Evolutionary conservation across 2,888 invertebrate species (phyloP), one percentile per base, ranked within the genome.

Genomic region (Drosophila anomalata): DNA sequence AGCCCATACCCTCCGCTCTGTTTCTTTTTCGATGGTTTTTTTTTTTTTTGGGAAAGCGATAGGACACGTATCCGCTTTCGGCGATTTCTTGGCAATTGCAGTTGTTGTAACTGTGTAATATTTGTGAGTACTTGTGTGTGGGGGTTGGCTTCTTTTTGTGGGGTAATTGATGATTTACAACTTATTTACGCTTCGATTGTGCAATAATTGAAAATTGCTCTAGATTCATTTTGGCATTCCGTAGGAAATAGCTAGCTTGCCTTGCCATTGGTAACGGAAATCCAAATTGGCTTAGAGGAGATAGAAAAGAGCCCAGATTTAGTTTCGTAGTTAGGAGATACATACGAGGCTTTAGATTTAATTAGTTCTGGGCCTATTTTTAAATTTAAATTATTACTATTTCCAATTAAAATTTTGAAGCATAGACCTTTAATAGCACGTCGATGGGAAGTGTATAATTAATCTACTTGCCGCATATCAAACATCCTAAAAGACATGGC

Each of bases 161-260:
- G 67, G 76, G 77, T 88, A 89, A 89, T 89, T 89, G 88, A 89
- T 89, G 89, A 88, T 88, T 87, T 87, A 87, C 89, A 87, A 88
- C 89, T 88, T 84, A 85, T 89, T 89, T 86, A 85, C 89, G 88
- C 88, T 89, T 86, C 84, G 79, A 79, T 89, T 87, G 87, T 78
- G 85, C 79, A 85, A 84, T 89, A 89, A 89, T 89, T 89, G 88
- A 88, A 88, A 88, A 82, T 78, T 82, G 80, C 75, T 80, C 82
- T 67, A 75, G 83, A 86, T 83, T 83, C 82, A 82, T 85, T 82
- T 75, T 68, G 65, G 62, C 82, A 83, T 81, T 79, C 78, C 73
- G 62, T 66, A 66, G 42, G 12, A 42, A 41, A 44, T 53, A 61
- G n/a, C 53, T 20, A 12, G 29, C 46, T 4, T 22, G 20, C 50